These are phyloP conservation scores for Chaetura pelagica DNA, from an alignment of 2,113 vertebrate genomes.

Conservation along the genomic window DNA sequence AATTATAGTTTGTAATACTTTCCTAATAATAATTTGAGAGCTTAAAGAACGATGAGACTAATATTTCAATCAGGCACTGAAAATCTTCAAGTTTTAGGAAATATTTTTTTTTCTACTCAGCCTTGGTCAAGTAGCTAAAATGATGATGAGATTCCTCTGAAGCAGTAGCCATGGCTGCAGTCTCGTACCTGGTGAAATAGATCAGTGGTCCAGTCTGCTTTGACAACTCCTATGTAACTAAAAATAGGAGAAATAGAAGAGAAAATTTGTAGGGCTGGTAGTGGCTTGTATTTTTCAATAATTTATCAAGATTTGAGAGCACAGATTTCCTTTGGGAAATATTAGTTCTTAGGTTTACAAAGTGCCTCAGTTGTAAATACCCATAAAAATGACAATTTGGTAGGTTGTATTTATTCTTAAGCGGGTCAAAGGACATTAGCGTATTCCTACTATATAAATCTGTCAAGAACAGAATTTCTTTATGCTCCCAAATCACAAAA, in stretches of 20 bases:
- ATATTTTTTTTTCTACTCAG: neutral
- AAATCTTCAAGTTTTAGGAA: neutral
- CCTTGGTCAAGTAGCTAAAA: neutral
- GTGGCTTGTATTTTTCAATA: slow-evolving; percentile 67
- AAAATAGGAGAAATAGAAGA: slow-evolving; percentile 37
- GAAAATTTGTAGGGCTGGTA: slow-evolving; percentile 43
- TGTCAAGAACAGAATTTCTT: slow-evolving; percentile 47
- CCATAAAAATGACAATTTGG: slow-evolving; percentile 81
- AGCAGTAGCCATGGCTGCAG: neutral
- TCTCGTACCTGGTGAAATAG: neutral
- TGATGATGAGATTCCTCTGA: neutral
- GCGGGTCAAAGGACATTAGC: slow-evolving; percentile 74
- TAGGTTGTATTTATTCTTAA: slow-evolving; percentile 78
- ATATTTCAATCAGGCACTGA: neutral
- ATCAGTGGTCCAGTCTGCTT: neutral
- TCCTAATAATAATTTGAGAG: neutral
- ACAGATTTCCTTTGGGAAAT: slow-evolving; percentile 79
- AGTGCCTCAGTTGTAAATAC: slow-evolving; percentile 80
- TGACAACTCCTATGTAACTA: slow-evolving; percentile 14
- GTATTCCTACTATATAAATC: slow-evolving; percentile 72
- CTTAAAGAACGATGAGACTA: neutral
- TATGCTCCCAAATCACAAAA: slow-evolving; percentile 59
- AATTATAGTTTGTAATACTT: neutral
- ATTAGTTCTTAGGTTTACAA: slow-evolving; percentile 81
- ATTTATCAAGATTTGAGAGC: slow-evolving; percentile 74